phyloP scores from a whole-genome alignment of 2,888 invertebrate species.

The Drosophila neoperkinsi region DNA sequence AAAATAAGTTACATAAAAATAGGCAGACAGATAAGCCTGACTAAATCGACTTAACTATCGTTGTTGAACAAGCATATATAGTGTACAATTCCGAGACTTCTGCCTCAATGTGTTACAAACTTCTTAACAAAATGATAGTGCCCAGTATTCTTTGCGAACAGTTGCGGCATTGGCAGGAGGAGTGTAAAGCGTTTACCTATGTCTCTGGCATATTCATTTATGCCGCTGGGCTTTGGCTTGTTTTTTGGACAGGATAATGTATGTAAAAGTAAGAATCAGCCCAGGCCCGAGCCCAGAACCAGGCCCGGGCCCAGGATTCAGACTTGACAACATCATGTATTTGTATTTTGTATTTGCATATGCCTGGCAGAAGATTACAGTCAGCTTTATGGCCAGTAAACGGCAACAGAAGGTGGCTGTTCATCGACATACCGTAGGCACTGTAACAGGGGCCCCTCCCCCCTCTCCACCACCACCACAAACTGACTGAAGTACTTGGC shows the following conservation, averaged over 20 bases:
- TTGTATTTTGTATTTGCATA: constrained; percentile 43
- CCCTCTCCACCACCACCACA: too few relatives aligned
- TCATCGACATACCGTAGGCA: constrained; percentile 13
- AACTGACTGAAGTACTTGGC: constrained; percentile 19
- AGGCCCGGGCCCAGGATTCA: constrained; percentile 12
- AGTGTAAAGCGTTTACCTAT: constrained; percentile 41
- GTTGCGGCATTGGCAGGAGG: constrained; percentile 13
- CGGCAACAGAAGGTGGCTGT: constrained; percentile 5
- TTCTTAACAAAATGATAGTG: not conserved
- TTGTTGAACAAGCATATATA: not conserved
- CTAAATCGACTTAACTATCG: not conserved
- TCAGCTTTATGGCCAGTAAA: constrained; percentile 8
- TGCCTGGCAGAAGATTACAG: constrained; percentile 43
- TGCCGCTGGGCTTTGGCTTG: constrained; percentile 38
- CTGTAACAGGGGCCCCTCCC: not conserved
- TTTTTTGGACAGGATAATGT: constrained; percentile 45
- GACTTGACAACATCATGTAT: constrained; percentile 48
- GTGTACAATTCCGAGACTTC: not conserved
- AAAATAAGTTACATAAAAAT: not conserved
- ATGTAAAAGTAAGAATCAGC: constrained; percentile 30
- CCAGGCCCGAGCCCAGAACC: constrained; percentile 5
- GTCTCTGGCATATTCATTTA: constrained; percentile 51
- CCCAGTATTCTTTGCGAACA: not conserved
- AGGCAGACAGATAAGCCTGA: not conserved
- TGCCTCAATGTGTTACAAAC: not conserved